Evolutionary conservation across 2,888 invertebrate species (phyloP).

Genomic region (Ormyrus thymus): DNA sequence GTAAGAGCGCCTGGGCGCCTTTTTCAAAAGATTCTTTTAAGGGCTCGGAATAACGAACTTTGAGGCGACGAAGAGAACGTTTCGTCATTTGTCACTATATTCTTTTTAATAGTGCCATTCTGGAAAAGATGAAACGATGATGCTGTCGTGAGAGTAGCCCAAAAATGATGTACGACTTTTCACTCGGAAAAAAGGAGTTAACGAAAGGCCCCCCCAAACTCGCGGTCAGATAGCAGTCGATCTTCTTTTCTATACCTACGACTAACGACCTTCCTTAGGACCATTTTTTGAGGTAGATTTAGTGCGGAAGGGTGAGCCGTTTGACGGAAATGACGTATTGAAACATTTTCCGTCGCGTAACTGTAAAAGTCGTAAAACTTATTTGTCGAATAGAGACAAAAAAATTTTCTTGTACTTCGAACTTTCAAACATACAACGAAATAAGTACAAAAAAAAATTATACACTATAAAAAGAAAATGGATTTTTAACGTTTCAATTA

Average conservation of each 20-base stretch:
- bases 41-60: too few species aligned
- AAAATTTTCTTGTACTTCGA: too few species aligned
- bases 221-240: constrained; percentile 9
- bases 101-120: constrained; percentile 9
- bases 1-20: too few species aligned
- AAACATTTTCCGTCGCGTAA: too few species aligned
- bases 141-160: constrained; percentile 6
- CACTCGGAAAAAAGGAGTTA: constrained; percentile 1
- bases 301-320: background rate
- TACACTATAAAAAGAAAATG: too few species aligned
- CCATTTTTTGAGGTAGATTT: constrained; percentile 5
- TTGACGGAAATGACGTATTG: too few species aligned
- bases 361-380: too few species aligned
- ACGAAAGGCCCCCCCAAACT: background rate
- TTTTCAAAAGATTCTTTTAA: too few species aligned
- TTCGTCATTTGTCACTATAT: constrained; percentile 25
- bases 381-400: too few species aligned
- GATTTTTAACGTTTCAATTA: background rate
- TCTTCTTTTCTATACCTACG: background rate
- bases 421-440: too few species aligned
- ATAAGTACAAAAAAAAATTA: too few species aligned
- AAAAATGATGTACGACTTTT: constrained; percentile 39
- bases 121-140: constrained; percentile 19
- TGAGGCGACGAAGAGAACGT: background rate
- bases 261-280: constrained; percentile 3